A percentile compares a stretch with the other conserved stretches of the same genome.
Conservation (phyloP, 2,113 vertebrate genomes). For the Pygoscelis adeliae region DNA sequence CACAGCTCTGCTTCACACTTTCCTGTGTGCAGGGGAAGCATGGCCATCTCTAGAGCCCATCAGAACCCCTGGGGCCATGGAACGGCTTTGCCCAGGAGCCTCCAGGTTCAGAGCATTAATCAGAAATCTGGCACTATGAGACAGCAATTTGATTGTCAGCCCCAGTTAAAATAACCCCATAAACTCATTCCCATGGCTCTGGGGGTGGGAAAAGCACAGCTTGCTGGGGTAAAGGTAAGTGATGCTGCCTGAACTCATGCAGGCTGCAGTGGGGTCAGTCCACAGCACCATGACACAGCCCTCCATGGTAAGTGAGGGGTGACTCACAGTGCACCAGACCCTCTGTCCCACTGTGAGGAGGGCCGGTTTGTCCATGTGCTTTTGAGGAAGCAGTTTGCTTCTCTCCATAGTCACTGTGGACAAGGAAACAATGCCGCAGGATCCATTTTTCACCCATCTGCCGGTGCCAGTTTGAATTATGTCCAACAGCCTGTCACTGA, state of each 20-base stretch:
- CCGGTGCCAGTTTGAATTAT: neutral
- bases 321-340: neutral
- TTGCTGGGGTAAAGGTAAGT: neutral
- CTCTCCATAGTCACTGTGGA: neutral
- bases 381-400: neutral
- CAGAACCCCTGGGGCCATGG: neutral
- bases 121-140: neutral
- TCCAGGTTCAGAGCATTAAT: neutral
- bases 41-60: neutral
- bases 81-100: neutral
- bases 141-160: no score
- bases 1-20: neutral
- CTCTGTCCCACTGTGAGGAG: fast-evolving
- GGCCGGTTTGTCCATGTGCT: neutral
- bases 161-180: neutral
- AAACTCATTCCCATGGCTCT: neutral
- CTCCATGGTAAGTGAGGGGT: fast-evolving
- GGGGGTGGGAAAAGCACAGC: neutral
- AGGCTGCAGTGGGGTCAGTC: neutral
- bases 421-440: neutral
- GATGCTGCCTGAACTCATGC: neutral
- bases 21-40: neutral
- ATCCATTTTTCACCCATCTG: neutral
- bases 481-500: neutral
- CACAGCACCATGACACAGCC: neutral